phyloP scores from a whole-genome alignment of 2,797 vertebrate species.

The Rhincodon typus region DNA sequence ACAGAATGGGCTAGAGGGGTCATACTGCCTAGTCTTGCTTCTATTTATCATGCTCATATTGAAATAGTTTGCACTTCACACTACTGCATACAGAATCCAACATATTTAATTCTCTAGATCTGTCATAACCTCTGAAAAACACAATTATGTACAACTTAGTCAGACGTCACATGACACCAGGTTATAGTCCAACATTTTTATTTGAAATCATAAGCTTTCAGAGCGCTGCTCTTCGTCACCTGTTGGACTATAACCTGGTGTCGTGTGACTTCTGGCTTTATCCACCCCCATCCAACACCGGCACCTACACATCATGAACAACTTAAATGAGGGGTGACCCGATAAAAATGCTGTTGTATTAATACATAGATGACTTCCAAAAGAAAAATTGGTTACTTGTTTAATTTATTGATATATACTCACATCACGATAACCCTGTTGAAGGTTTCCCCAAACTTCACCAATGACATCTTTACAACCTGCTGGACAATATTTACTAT shows the following conservation, averaged over 20 bases:
- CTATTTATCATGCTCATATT: not conserved
- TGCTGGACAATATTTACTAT: slow-evolving; percentile 73
- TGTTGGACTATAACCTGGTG: too few species aligned
- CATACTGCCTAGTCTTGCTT: not conserved
- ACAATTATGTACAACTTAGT: not conserved
- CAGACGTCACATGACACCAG: too few species aligned
- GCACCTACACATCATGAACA: too few species aligned
- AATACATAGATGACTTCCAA: not conserved
- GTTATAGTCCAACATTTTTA: too few species aligned
- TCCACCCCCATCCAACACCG: too few species aligned
- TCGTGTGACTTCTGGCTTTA: too few species aligned
- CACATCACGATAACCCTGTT: slow-evolving; percentile 78
- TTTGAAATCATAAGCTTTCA: too few species aligned
- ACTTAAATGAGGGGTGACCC: not conserved
- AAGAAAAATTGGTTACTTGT: not conserved
- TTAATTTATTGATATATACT: slow-evolving; percentile 46
- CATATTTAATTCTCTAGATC: not conserved
- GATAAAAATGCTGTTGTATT: not conserved
- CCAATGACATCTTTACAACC: slow-evolving; percentile 69
- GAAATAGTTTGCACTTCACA: not conserved
- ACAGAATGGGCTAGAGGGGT: not conserved
- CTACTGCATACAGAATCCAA: not conserved
- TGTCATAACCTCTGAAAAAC: not conserved
- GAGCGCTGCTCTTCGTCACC: too few species aligned
- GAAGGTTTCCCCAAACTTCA: slow-evolving; percentile 73